phyloP scores from a whole-genome alignment of 2,888 invertebrate species.

The Spilarctia lutea region DNA sequence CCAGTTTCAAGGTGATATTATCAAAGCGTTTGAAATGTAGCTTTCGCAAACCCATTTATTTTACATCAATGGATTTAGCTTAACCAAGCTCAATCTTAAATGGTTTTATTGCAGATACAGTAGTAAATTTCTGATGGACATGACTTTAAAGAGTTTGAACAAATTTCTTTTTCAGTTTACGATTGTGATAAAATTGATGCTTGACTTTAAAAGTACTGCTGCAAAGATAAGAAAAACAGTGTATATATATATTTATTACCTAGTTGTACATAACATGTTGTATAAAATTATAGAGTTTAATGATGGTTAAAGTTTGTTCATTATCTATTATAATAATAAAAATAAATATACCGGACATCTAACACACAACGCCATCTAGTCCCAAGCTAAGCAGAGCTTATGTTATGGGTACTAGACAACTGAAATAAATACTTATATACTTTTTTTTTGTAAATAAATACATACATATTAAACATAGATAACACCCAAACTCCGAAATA shows the following conservation, averaged over 20 bases:
- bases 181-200: background rate
- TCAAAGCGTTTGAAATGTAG: constrained; percentile 38
- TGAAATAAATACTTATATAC: too few relatives aligned
- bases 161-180: constrained; percentile 12
- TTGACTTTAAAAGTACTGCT: background rate
- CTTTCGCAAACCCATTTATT: constrained; percentile 40
- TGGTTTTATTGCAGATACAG: constrained; percentile 31
- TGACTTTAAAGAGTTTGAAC: constrained; percentile 14
- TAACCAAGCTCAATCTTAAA: constrained; percentile 24
- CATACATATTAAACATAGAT: too few relatives aligned
- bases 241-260: background rate
- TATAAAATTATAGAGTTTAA: too few relatives aligned
- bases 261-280: background rate
- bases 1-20: constrained; percentile 32
- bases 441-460: too few relatives aligned
- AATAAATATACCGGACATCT: too few relatives aligned
- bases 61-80: constrained; percentile 36
- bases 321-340: too few relatives aligned
- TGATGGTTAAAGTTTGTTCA: too few relatives aligned
- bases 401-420: too few relatives aligned
- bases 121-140: constrained; percentile 22
- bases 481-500: too few relatives aligned
- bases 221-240: background rate
- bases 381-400: too few relatives aligned
- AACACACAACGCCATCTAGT: too few relatives aligned